Conservation (phyloP, 2,797 vertebrate genomes). For the Argyrosomus regius region DNA sequence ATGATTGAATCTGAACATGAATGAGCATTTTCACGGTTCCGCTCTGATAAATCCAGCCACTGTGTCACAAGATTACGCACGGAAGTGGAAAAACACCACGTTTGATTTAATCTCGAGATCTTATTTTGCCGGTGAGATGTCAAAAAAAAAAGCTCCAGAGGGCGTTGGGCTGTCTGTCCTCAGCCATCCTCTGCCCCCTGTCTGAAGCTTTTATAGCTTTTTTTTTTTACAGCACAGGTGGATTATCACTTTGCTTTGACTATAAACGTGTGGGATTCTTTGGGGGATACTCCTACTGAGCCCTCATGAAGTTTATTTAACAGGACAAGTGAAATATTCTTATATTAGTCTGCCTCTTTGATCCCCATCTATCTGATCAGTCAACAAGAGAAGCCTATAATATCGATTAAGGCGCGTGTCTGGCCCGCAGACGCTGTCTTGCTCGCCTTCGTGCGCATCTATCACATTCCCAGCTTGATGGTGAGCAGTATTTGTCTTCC, state of each 20-base stretch:
- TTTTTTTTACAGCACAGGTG: neutral
- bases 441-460: neutral
- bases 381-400: neutral
- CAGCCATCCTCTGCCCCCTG: neutral
- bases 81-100: neutral
- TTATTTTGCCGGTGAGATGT: neutral
- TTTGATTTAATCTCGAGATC: neutral
- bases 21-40: neutral
- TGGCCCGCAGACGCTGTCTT: neutral
- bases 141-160: neutral
- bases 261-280: neutral
- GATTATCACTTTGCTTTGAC: neutral
- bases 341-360: neutral
- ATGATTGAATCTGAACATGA: neutral
- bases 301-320: neutral
- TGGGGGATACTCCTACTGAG: neutral
- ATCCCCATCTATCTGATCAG: neutral
- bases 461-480: neutral
- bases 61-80: neutral
- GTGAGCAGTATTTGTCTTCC: neutral
- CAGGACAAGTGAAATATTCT: neutral
- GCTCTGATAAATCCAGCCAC: neutral
- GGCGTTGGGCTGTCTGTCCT: neutral
- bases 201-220: neutral
- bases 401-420: neutral